Conservation (phyloP, 2,888 invertebrate genomes). For the Netelia melanura region DNA sequence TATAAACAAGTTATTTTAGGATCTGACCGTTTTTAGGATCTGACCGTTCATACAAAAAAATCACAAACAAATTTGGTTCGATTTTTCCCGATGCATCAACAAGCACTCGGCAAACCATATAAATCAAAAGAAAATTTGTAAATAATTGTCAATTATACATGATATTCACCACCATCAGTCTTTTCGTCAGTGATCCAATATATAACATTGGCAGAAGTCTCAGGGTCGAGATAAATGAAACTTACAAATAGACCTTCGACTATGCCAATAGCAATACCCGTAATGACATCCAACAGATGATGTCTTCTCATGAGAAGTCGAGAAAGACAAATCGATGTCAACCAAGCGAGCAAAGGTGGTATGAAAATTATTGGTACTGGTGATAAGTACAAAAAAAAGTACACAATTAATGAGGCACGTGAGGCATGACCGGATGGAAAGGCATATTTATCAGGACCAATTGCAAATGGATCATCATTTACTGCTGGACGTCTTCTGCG, state of each 20-base stretch:
- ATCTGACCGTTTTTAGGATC: not conserved
- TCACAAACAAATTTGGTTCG: not conserved
- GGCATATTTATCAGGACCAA: constrained; percentile 95
- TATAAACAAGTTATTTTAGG: not conserved
- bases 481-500: constrained; percentile 91
- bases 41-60: not conserved
- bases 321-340: constrained; percentile 90
- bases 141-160: constrained; percentile 85
- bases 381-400: constrained; percentile 89
- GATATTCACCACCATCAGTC: constrained; percentile 89
- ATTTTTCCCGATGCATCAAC: too few species aligned
- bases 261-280: constrained; percentile 91
- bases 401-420: constrained; percentile 91
- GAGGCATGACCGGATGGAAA: constrained; percentile 99
- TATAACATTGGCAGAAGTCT: constrained; percentile 87
- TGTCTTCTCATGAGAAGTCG: constrained; percentile 94
- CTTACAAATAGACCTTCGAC: constrained; percentile 89
- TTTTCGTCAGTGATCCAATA: constrained; percentile 89
- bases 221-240: constrained; percentile 90
- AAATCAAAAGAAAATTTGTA: not conserved
- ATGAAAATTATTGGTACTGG: constrained; percentile 88
- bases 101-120: too few species aligned
- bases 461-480: constrained; percentile 88
- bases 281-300: constrained; percentile 93
- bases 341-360: constrained; percentile 91